Evolutionary conservation across 2,888 invertebrate genomes (phyloP).

Genomic region (Drosophila merina): DNA sequence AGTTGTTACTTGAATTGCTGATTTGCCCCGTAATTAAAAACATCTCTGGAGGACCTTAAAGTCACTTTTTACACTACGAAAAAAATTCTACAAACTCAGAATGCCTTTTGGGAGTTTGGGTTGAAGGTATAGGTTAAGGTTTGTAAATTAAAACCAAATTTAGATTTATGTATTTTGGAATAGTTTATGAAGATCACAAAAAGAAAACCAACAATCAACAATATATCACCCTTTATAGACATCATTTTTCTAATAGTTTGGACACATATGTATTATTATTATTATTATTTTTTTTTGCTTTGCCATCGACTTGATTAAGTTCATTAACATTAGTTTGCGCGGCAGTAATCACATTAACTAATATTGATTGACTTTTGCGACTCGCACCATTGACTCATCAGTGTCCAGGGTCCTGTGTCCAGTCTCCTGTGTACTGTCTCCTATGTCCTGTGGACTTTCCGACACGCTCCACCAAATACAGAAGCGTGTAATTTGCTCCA

Average conservation of each 20-base stretch:
- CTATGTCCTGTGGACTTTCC: too few relatives aligned
- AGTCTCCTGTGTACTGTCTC: too few relatives aligned
- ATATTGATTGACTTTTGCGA: slow-evolving; percentile 65
- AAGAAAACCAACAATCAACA: too few relatives aligned
- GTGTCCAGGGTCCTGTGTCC: slow-evolving; percentile 4
- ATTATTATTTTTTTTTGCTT: background rate
- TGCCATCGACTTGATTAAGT: slow-evolving; percentile 41
- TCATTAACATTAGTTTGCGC: slow-evolving; percentile 58
- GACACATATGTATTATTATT: background rate
- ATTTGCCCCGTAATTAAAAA: slow-evolving; percentile 29
- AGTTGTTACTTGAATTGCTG: slow-evolving; percentile 34
- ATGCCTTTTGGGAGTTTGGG: too few relatives aligned
- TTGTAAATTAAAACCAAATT: too few relatives aligned
- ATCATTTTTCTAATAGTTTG: background rate
- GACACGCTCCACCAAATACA: slow-evolving; percentile 8
- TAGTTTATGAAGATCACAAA: too few relatives aligned
- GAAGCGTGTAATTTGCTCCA: slow-evolving; percentile 45
- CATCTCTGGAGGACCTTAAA: slow-evolving; percentile 21
- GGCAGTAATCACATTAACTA: slow-evolving; percentile 65
- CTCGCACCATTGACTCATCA: slow-evolving; percentile 34
- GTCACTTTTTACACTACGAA: background rate
- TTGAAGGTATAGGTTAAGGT: too few relatives aligned
- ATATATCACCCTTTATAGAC: too few relatives aligned
- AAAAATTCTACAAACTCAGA: background rate
- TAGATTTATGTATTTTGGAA: too few relatives aligned